Base-by-base conservation (phyloP, 2,888 invertebrate genomes). In the Rhodophaea formosa region DNA sequence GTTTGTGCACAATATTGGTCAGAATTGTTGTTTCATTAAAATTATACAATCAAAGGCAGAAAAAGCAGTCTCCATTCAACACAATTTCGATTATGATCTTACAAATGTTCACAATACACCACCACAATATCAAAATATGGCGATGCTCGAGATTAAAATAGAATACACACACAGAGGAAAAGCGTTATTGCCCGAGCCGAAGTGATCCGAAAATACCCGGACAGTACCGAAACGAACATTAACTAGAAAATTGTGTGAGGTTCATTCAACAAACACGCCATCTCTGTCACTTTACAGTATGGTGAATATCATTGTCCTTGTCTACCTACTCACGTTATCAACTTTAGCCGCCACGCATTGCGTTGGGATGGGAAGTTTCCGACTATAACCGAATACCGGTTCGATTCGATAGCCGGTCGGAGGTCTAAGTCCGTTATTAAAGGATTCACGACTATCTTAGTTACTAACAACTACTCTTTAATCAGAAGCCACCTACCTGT, bases 151-250 rank as follows among this genome's bases (percentile, higher is more conserved):
- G 23, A 23, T 23, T 23, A 23, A 23, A 23, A 23, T 23, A 23
- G 23, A 23, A 23, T 23, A 23, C 23, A 23, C 23, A 23, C n/a
- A 5, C 23, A 23, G 63, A 61, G 60, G 64, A 60, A 55, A 39
- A 55, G 60, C 63, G 66, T 65, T 62, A 67, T 68, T 65, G 63
- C 63, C 57, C 58, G 56, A 39, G 8, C 60, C 75, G 75, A 72
- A 67, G 62, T 63, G 65, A 14, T 42, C 68, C 77, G 78, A 76
- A 16, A 17, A 60, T 52, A 16, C 53, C 64, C 72, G 75, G 71
- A 71, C 62, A 71, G 67, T 68, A 62, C 72, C 76, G 74, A n/a
- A n/a, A n/a, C n/a, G n/a, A 75, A 68, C 64, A 64, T 59, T 64
- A 56, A 32, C 62, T 62, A 46, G 17, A 63, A 32, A 61, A 10